These are phyloP conservation scores for Perognathus longimembris DNA, from an alignment of 2,113 vertebrate genomes.

Conservation along the genomic window DNA sequence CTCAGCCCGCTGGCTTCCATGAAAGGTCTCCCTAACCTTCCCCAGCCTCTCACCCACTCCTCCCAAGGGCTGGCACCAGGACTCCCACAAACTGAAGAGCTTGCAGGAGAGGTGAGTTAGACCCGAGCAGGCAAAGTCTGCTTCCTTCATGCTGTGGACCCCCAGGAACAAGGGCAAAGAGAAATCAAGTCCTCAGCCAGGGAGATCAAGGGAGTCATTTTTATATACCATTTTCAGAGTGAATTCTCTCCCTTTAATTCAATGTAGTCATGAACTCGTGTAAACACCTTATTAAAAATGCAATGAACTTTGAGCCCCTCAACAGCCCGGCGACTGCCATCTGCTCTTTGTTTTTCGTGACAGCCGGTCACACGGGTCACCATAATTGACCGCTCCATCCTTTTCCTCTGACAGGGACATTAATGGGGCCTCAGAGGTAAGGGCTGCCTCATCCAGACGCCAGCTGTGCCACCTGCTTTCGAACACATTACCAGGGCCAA, in stretches of 20 bases:
- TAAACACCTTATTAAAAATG: not conserved
- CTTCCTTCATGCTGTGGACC: not conserved
- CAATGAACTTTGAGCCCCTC: not conserved
- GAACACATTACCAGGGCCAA: not conserved
- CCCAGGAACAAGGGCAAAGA: not conserved
- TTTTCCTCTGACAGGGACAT: constrained; percentile 57
- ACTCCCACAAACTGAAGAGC: not conserved
- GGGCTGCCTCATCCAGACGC: not conserved
- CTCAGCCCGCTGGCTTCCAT: not conserved
- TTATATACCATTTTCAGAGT: not conserved
- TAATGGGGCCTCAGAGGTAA: constrained; percentile 23
- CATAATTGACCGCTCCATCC: not conserved
- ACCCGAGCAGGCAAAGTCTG: not conserved
- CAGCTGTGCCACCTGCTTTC: not conserved
- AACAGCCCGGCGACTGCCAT: not conserved
- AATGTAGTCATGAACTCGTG: not conserved
- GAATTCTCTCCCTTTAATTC: not conserved
- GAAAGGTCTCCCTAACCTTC: not conserved
- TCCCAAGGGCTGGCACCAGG: not conserved
- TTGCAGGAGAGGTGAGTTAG: not conserved
- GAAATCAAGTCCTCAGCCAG: not conserved
- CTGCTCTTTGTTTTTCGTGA: constrained; percentile 45
- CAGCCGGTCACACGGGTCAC: constrained; percentile 59
- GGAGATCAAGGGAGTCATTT: not conserved
- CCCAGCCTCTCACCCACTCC: not conserved